Percentiles rank a stretch among this genome's conserved stretches.
Evolutionary conservation across 2,888 invertebrate species (phyloP).

Genomic region (Diplolepis rosae): DNA sequence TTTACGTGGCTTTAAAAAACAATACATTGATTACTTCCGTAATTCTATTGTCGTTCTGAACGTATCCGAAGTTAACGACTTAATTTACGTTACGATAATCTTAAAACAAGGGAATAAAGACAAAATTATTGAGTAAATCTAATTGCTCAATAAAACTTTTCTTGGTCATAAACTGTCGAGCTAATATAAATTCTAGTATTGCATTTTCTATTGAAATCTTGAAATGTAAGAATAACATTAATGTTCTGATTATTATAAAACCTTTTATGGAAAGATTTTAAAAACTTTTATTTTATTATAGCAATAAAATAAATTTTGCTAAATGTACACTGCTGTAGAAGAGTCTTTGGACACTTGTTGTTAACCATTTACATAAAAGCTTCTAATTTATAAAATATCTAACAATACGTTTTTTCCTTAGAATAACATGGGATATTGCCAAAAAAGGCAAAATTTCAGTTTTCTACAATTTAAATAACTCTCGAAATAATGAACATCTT

Average conservation of each 20-base stretch:
- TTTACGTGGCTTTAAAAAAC: background rate
- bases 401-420: too few relatives aligned
- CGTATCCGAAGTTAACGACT: slow-evolving; percentile 10
- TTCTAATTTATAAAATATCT: too few relatives aligned
- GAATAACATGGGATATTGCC: too few relatives aligned
- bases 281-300: too few relatives aligned
- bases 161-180: background rate
- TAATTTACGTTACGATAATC: background rate
- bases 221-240: background rate
- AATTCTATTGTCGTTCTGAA: background rate
- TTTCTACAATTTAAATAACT: too few relatives aligned
- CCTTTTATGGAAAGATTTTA: background rate
- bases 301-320: too few relatives aligned
- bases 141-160: slow-evolving; percentile 6
- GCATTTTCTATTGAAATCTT: slow-evolving; percentile 7
- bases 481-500: too few relatives aligned
- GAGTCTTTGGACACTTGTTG: too few relatives aligned
- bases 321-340: too few relatives aligned
- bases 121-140: slow-evolving; percentile 14
- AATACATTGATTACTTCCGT: background rate
- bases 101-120: background rate
- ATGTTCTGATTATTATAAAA: background rate
- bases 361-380: too few relatives aligned
- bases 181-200: background rate
- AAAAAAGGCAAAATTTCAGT: too few relatives aligned